Conservation (phyloP, 2,888 invertebrate species). For the Mythimna pallens region DNA sequence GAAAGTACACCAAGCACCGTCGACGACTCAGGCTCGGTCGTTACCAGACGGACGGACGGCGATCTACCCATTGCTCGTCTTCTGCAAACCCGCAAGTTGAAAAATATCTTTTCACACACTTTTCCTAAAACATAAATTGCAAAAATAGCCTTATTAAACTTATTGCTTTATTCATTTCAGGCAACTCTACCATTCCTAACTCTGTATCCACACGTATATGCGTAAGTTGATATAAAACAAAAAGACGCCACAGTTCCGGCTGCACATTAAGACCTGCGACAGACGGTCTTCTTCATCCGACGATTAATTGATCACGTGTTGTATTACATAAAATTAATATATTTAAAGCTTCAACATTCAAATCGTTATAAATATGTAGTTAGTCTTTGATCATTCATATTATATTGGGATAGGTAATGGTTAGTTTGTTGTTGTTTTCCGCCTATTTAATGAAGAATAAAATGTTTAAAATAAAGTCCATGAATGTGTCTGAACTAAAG, state of each 20-base stretch:
- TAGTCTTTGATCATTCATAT: conserved; percentile 4
- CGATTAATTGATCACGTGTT: conserved; percentile 82
- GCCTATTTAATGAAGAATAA: not conserved
- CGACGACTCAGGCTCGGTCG: too few species aligned
- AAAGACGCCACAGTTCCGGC: conserved; percentile 57
- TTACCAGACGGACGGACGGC: too few species aligned
- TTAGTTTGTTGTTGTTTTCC: not conserved
- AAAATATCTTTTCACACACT: too few species aligned
- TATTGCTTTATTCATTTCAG: not conserved
- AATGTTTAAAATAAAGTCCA: too few species aligned
- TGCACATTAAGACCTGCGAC: conserved; percentile 55
- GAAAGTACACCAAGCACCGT: too few species aligned
- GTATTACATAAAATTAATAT: conserved; percentile 78
- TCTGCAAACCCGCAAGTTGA: too few species aligned
- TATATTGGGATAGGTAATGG: conserved; percentile 29
- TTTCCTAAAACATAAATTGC: too few species aligned
- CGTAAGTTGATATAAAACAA: conserved; percentile 63
- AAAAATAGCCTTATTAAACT: not conserved
- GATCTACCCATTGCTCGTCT: too few species aligned
- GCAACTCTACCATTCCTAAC: conserved; percentile 10
- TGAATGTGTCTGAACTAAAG: not conserved
- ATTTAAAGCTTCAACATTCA: conserved; percentile 62
- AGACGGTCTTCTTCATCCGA: conserved; percentile 71
- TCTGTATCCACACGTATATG: conserved; percentile 49
- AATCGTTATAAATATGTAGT: conserved; percentile 38